Percentiles rank a stretch among this genome's conserved stretches.
These are phyloP conservation scores for Microcaecilia unicolor DNA, from an alignment of 2,797 vertebrate genomes.

Conservation along the genomic window DNA sequence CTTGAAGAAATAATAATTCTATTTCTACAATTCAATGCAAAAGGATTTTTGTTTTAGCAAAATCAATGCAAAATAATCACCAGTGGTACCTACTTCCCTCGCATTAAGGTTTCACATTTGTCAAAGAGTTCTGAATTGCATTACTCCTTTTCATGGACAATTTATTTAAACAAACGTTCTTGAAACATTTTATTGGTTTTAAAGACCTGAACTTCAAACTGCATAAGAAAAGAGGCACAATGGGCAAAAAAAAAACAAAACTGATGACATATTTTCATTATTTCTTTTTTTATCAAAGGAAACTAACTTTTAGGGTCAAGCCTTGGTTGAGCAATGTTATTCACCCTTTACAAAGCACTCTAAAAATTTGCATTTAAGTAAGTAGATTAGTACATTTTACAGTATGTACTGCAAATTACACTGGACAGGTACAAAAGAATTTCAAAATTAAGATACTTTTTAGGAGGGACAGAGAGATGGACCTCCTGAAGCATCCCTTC, in stretches of 20 bases:
- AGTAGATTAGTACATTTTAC: no score
- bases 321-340: not conserved
- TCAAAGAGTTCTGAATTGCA: not conserved
- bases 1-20: conserved; percentile 22
- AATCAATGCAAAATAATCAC: conserved; percentile 7
- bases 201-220: not conserved
- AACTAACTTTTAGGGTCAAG: not conserved
- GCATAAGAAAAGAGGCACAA: not conserved
- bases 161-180: not conserved
- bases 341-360: not conserved
- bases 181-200: no score
- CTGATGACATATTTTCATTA: no score
- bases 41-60: conserved; percentile 21
- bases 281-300: no score
- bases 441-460: no score
- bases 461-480: no score
- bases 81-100: conserved; percentile 4
- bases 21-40: conserved; percentile 13
- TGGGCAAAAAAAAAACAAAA: not conserved
- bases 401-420: no score
- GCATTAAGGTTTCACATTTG: not conserved
- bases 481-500: no score
- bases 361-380: no score
- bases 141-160: not conserved
- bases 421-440: no score